Evolutionary conservation across 2,113 vertebrate genomes (phyloP).

Genomic region (Sinocyclocheilus rhinocerous): DNA sequence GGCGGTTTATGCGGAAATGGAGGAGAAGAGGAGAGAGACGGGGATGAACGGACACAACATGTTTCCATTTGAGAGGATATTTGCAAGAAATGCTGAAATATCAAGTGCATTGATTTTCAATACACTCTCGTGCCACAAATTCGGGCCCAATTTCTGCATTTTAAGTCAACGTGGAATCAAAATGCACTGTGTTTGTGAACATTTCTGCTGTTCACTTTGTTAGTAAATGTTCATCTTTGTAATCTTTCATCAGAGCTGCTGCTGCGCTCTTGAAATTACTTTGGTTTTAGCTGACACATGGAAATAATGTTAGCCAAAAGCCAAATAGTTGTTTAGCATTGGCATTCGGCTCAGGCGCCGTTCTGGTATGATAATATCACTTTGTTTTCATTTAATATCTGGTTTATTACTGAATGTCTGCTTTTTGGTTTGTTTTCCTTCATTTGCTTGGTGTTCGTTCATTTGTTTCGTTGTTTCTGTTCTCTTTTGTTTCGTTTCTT

Average conservation of each 20-base stretch:
- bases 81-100: background rate
- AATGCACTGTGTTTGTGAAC: background rate
- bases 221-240: background rate
- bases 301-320: background rate
- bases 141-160: background rate
- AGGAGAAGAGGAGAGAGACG: slow-evolving; percentile 2
- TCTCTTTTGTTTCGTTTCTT: no score
- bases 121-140: background rate
- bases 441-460: background rate
- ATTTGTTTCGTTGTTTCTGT: background rate
- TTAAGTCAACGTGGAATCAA: background rate
- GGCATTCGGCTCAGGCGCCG: background rate
- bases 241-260: background rate
- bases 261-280: background rate
- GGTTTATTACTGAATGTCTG: background rate
- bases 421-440: background rate
- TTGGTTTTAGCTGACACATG: background rate
- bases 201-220: background rate
- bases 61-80: background rate
- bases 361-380: background rate
- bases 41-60: background rate
- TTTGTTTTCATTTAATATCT: background rate
- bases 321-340: background rate
- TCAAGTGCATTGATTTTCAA: background rate
- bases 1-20: background rate